Evolutionary conservation across 2,888 invertebrate genomes (phyloP), one percentile per base, ranked within the genome.

Genomic region (Caenorhabditis doughertyi): DNA sequence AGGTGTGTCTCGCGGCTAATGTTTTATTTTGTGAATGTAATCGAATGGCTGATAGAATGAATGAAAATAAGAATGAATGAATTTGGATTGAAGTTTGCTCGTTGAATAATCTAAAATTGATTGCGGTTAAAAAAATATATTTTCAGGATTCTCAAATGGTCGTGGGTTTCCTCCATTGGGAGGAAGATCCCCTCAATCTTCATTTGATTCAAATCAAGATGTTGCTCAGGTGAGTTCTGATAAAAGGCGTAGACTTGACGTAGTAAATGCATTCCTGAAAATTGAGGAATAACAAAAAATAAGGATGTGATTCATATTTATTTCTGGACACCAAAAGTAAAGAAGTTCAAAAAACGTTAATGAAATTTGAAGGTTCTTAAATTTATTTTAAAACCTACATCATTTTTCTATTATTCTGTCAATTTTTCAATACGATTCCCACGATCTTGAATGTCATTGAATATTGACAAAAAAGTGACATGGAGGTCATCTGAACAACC

Each of bases 151-250:
- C 64, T 77, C 82, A 18, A 73, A 84, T 64, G 85, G 87, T 9
- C 74, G 73, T 21, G 84, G 88, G 39, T 85, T 84, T 27, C 87
- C 88, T 18, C 70, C 82, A n/a, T 72, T 89, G n/a, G 89, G 88
- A 29, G 89, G 89, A 27, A 73, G 89, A 32, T 89, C 89, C 11
- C 89, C 89, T 8, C 89, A 89, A 68, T 89, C 89, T 21, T 89
- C 89, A 3, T 89, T 89, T 73, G 89, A 89, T 60, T 88, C 88
- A n/a, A 89, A 89, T 74, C 86, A 85, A n/a, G 89, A 89, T 83
- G 89, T 89, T 18, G 89, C 89, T 13, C 89, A 89, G 85, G 88
- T 89, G n/a, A 64, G 83, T 51, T n/a, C 13, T 3, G 16, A 39
- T 13, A 13, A 39, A 39, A 13, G 9, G 11, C 11, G 9, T 9